Evolutionary conservation across 1,140 invertebrate species (phyloP).

Genomic region (Bombus soroeensis): DNA sequence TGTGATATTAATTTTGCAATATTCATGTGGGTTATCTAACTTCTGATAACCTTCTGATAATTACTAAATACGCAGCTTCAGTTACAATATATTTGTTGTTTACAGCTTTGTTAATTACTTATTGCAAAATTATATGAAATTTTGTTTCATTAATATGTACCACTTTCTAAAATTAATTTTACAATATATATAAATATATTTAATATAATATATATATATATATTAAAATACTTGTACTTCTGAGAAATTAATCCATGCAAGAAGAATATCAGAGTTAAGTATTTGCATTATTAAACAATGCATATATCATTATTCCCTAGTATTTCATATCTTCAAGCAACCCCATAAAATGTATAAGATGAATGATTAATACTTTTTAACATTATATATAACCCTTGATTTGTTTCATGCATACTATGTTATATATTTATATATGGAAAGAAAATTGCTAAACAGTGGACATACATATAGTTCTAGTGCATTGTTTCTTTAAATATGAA

Average conservation of each 20-base stretch:
- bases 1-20: constrained; percentile 73
- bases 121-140: neutral
- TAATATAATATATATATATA: neutral
- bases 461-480: constrained; percentile 27
- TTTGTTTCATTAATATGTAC: neutral
- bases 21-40: constrained; percentile 66
- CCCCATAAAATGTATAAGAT: constrained; percentile 15
- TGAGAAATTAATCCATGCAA: constrained; percentile 47
- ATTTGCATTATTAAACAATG: constrained; percentile 20
- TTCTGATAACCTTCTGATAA: constrained; percentile 73
- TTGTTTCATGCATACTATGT: constrained; percentile 3
- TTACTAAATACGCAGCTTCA: constrained; percentile 51
- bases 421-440: neutral
- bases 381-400: neutral
- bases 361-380: neutral
- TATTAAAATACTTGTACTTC: neutral
- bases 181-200: neutral
- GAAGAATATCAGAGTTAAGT: constrained; percentile 19
- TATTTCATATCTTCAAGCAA: neutral
- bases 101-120: constrained; percentile 37
- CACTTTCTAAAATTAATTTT: neutral
- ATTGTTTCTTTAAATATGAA: constrained; percentile 2
- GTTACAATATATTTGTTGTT: constrained; percentile 51
- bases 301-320: neutral
- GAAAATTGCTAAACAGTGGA: too few relatives aligned